Conservation (phyloP, 2,888 invertebrate species). For the Pheosia tremula region DNA sequence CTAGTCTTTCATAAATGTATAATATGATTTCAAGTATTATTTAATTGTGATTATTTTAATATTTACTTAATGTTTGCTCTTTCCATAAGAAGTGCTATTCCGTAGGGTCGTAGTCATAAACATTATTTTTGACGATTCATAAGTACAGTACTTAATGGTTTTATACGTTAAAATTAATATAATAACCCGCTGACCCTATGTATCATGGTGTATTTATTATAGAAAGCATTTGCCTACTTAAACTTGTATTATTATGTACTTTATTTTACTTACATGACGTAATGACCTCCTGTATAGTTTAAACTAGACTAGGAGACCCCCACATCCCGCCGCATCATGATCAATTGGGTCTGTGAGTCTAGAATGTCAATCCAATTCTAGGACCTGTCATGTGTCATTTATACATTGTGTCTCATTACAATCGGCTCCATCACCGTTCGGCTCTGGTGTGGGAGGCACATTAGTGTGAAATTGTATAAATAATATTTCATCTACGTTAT, state of each 20-base stretch:
- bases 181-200: too few species aligned
- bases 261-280: neutral
- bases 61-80: too few species aligned
- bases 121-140: too few species aligned
- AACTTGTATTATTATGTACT: too few species aligned
- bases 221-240: too few species aligned
- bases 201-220: too few species aligned
- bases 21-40: neutral
- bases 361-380: conserved; percentile 74
- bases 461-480: conserved; percentile 31
- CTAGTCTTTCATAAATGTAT: neutral
- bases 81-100: too few species aligned
- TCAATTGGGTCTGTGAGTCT: conserved; percentile 75
- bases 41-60: neutral
- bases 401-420: conserved; percentile 48
- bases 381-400: conserved; percentile 75
- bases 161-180: too few species aligned
- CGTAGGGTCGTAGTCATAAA: too few species aligned
- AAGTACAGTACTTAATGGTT: too few species aligned
- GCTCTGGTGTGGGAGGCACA: conserved; percentile 23
- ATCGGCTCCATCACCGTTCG: conserved; percentile 29
- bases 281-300: conserved; percentile 30
- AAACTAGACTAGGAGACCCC: conserved; percentile 75
- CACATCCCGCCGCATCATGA: conserved; percentile 75
- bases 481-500: conserved; percentile 24